Conservation (phyloP, 2,888 invertebrate genomes). For the Monopis laevigella region DNA sequence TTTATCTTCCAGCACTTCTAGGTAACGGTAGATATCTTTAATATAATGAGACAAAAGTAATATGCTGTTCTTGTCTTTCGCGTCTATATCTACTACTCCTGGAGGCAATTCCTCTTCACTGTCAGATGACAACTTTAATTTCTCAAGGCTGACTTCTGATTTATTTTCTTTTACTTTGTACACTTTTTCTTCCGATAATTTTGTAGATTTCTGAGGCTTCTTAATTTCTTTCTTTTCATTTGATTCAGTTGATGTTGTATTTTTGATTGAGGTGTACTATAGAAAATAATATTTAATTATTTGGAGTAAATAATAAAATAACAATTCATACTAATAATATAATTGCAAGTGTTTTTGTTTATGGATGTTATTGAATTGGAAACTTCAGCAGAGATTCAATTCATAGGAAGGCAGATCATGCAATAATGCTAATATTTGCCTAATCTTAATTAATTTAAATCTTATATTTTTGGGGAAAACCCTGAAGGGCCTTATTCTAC, state of each 20-base stretch:
- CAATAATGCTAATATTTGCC: no score
- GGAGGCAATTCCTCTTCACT: slow-evolving; percentile 31
- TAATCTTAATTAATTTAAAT: no score
- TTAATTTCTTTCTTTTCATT: not conserved
- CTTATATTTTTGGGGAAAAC: no score
- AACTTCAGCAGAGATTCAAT: no score
- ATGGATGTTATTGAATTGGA: no score
- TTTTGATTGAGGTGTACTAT: not conserved
- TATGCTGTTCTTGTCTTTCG: slow-evolving; percentile 76
- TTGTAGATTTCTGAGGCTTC: not conserved
- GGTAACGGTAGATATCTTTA: slow-evolving; percentile 88
- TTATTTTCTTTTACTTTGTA: not conserved
- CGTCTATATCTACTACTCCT: slow-evolving; percentile 78
- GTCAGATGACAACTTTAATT: not conserved
- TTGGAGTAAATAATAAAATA: no score
- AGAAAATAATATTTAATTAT: no score
- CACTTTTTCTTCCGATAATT: not conserved
- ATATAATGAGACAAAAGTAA: slow-evolving; percentile 85
- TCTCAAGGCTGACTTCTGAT: not conserved
- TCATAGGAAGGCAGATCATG: no score
- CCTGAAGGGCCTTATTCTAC: no score
- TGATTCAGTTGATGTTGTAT: not conserved
- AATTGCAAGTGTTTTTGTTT: no score
- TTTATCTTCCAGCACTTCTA: slow-evolving; percentile 77
- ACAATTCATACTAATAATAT: no score